Conservation (phyloP, 1,140 invertebrate genomes). For the Helicoverpa zea region DNA sequence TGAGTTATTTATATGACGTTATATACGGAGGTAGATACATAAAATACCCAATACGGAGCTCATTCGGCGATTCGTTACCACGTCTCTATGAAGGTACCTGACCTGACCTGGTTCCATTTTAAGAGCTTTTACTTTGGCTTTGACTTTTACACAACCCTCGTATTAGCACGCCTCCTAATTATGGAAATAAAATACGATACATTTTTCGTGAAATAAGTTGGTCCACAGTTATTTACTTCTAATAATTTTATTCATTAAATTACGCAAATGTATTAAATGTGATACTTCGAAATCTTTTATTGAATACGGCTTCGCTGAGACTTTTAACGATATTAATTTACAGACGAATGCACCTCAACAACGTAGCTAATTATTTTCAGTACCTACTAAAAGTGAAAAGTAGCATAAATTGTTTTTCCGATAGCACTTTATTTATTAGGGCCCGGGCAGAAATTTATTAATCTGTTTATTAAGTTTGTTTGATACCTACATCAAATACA, state of each 20-base stretch:
- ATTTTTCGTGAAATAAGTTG: neutral
- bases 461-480: neutral
- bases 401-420: too few species aligned
- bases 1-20: neutral
- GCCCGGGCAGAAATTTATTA: too few species aligned
- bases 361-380: too few species aligned
- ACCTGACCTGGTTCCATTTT: conserved; percentile 41
- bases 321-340: neutral
- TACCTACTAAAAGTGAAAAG: too few species aligned
- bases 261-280: too few species aligned
- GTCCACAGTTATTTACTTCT: too few species aligned
- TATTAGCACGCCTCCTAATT: conserved; percentile 23
- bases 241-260: too few species aligned
- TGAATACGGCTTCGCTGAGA: too few species aligned
- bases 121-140: conserved; percentile 20
- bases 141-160: conserved; percentile 20
- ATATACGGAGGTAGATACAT: neutral
- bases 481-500: neutral
- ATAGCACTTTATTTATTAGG: too few species aligned
- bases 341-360: neutral
- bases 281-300: too few species aligned
- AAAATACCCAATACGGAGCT: neutral
- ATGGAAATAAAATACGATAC: conserved; percentile 6
- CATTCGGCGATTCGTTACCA: conserved; percentile 22
- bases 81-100: neutral